Percentiles rank a stretch among this genome's conserved stretches.
These are phyloP conservation scores for Phalacrocorax brasilianus DNA, from an alignment of 2,113 vertebrate species.

Conservation along the genomic window DNA sequence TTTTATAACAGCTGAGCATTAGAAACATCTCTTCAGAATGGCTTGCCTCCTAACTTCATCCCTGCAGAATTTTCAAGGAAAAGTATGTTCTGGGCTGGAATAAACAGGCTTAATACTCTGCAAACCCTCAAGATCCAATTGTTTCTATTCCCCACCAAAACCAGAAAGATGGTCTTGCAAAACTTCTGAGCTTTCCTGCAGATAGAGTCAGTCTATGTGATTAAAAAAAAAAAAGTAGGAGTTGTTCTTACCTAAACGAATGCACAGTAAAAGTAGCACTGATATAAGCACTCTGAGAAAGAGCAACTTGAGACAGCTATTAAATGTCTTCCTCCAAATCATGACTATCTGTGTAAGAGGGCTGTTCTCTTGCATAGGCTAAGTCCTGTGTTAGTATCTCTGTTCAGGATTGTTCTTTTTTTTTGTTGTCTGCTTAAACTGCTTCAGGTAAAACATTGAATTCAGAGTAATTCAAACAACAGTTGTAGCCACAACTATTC, in stretches of 20 bases:
- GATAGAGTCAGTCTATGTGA: background rate
- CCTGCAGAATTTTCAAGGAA: background rate
- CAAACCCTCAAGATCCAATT: background rate
- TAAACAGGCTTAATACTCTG: background rate
- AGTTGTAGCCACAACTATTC: background rate
- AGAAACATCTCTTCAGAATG: background rate
- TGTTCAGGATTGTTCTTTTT: background rate
- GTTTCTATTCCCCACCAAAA: background rate
- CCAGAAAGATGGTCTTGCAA: background rate
- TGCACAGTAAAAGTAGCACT: background rate
- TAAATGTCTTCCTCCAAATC: background rate
- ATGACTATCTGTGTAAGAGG: background rate
- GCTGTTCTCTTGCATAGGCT: background rate
- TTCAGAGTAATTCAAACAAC: background rate
- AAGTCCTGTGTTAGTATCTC: background rate
- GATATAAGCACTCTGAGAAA: background rate
- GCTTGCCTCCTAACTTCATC: background rate
- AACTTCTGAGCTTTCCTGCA: background rate
- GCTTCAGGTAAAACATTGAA: background rate
- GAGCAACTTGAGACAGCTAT: background rate
- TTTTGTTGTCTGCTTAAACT: background rate
- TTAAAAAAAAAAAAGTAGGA: background rate
- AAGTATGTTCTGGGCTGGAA: background rate
- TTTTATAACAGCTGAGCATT: background rate
- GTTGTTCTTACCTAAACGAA: background rate